phyloP scores from a whole-genome alignment of 2,113 vertebrate genomes.

The Ageneiosus marmoratus region DNA sequence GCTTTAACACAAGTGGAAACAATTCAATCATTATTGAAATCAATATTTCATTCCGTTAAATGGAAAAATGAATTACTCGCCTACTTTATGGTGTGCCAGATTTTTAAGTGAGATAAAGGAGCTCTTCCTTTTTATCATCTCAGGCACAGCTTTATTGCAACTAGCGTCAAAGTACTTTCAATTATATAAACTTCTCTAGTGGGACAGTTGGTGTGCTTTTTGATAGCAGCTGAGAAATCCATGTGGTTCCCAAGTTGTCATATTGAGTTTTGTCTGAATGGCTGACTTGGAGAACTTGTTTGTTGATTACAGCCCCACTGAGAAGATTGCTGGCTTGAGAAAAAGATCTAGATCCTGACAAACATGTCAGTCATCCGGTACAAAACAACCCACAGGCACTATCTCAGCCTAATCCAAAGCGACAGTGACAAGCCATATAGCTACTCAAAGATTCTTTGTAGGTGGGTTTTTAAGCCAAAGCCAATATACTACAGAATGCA shows the following conservation, averaged over 20 bases:
- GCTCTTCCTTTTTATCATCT: neutral
- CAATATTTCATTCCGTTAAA: neutral
- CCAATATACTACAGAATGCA: neutral
- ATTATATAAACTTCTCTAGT: conserved; percentile 43
- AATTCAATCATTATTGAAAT: neutral
- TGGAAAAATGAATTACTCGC: neutral
- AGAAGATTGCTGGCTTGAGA: conserved; percentile 35
- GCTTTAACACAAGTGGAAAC: neutral
- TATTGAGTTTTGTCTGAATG: conserved; percentile 40
- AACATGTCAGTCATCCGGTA: conserved; percentile 38
- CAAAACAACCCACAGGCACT: conserved; percentile 35
- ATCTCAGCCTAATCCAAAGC: conserved; percentile 19
- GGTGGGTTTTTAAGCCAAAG: neutral
- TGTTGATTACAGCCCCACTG: conserved; percentile 41
- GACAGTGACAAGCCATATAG: conserved; percentile 14
- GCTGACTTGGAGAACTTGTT: conserved; percentile 31
- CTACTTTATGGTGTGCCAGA: neutral
- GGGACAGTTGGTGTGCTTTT: conserved; percentile 25
- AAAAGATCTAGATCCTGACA: conserved; percentile 39
- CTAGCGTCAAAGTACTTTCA: conserved; percentile 2
- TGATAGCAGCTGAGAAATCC: conserved; percentile 16
- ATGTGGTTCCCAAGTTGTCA: conserved; percentile 31
- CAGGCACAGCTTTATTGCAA: neutral
- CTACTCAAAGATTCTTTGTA: neutral
- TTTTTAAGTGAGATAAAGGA: neutral